Base-by-base conservation (phyloP, 2,113 vertebrate genomes). In the Copsychus sechellarum region DNA sequence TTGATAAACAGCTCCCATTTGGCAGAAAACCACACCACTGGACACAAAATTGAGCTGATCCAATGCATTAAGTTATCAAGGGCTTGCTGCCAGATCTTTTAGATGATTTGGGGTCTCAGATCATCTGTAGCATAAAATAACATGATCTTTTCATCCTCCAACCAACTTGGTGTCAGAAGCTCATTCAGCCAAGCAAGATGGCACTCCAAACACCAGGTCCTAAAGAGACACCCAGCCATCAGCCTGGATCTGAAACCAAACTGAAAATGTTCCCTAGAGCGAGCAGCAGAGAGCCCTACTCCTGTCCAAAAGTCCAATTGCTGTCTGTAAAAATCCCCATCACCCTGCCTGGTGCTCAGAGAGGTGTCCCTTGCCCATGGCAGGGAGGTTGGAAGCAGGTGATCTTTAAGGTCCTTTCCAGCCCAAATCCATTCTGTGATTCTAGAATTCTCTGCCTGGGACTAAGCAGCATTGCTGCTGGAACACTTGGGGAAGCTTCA, bases 271-370 rank as follows among this genome's bases (percentile, higher is more conserved):
- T 50, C 33, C 10, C 29, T 42, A 11, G 14, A 23, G 21, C 20
- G 10, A 3, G 5, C 23, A 47, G 15, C 3, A 3, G 81, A 73
- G 64, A 70, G 28, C 13, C 26, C 17, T 58, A 18, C 31, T 74
- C 53, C 34, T 36, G 12, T n/a, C 58, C 60, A 28, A 9, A 40
- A 40, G 40, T 14, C 40, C 40, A 40, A 40, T 13, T 14, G 40
- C 40, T 40, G 40, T 13, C 40, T 40, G 40, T 5, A 40, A 40
- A 5, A 36, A 20, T 5, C 18, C 51, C 14, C 8, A 11, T 36
- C 43, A n/a, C 20, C 22, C 36, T 42, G 9, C 31, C 58, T 25
- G 9, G 19, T 43, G 11, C 40, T 21, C 0, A 0, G n/a, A 57
- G 33, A 51, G 23, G 8, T 38, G 36, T n/a, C 28, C 19, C 23